Percentiles rank a stretch among this genome's conserved stretches.
Conservation (phyloP, 2,113 vertebrate genomes). For the Saccopteryx leptura region DNA sequence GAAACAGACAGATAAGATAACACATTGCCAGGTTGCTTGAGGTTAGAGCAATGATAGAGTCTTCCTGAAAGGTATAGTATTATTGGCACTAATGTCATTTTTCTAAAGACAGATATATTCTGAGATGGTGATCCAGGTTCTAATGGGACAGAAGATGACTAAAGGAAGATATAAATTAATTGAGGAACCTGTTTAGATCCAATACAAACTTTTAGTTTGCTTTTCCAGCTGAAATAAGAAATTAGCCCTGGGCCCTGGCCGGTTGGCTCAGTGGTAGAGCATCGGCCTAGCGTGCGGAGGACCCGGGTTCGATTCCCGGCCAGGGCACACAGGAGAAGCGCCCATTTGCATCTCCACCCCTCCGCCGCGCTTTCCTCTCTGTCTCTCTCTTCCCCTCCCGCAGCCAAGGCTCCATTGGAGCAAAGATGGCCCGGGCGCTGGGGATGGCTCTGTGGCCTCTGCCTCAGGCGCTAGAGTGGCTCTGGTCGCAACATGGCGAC, state of each 20-base stretch:
- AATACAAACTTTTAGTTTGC: neutral
- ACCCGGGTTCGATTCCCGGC: too few species aligned
- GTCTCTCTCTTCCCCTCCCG: too few species aligned
- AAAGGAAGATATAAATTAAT: neutral
- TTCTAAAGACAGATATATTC: neutral
- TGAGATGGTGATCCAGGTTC: neutral
- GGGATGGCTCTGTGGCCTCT: too few species aligned
- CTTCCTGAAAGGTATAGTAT: neutral
- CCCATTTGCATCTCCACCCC: too few species aligned
- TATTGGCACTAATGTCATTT: neutral
- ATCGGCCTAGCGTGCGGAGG: too few species aligned
- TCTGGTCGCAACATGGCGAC: too few species aligned
- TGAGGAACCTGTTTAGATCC: neutral
- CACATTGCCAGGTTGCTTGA: neutral
- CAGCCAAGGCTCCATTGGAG: too few species aligned
- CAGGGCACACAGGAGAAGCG: too few species aligned
- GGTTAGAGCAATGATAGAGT: neutral
- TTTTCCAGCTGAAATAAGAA: conserved; percentile 42
- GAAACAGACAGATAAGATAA: neutral
- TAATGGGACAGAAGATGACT: neutral
- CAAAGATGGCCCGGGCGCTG: too few species aligned
- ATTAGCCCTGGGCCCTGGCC: neutral
- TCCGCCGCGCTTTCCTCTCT: too few species aligned
- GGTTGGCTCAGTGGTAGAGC: too few species aligned
- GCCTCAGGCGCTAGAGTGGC: too few species aligned